Percentiles rank a stretch among this genome's conserved stretches.
phyloP scores from a whole-genome alignment of 2,113 vertebrate species.

The Anser brachyrhynchus region DNA sequence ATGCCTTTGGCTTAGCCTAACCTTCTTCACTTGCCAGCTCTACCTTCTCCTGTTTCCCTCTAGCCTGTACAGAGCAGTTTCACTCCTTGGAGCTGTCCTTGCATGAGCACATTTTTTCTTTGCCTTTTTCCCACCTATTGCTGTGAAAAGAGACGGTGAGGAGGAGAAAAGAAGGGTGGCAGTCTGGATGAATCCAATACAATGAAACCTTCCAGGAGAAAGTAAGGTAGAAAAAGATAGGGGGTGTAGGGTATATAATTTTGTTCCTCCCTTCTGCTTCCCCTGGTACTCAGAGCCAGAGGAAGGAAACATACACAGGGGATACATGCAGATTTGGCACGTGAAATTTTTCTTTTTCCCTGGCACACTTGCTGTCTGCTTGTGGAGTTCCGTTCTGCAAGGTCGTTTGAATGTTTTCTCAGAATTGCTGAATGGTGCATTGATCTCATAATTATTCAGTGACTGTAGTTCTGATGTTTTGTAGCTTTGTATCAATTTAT shows the following conservation, averaged over 20 bases:
- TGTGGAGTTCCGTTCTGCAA: neutral
- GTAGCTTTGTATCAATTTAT: slow-evolving; percentile 25
- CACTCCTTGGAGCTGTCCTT: neutral
- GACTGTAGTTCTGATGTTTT: slow-evolving; percentile 3
- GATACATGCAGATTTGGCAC: neutral
- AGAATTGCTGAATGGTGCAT: slow-evolving; percentile 3
- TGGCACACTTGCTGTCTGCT: neutral
- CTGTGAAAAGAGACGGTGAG: neutral
- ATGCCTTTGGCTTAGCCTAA: neutral
- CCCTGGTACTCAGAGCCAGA: neutral
- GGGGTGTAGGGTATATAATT: neutral
- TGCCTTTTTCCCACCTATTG: neutral
- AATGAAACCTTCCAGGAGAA: neutral
- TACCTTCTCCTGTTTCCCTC: neutral
- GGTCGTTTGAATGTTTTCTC: neutral
- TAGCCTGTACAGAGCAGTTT: neutral
- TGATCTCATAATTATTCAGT: slow-evolving; percentile 40
- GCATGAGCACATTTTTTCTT: neutral
- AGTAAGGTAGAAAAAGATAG: neutral
- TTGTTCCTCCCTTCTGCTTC: neutral
- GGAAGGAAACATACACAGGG: neutral
- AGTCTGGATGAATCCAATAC: neutral
- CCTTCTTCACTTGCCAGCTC: neutral
- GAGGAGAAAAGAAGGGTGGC: neutral
- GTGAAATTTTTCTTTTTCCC: neutral